Percentiles rank a stretch among this genome's conserved stretches.
These are phyloP conservation scores for Perithous albicinctus DNA, from an alignment of 2,888 invertebrate genomes.

Conservation along the genomic window DNA sequence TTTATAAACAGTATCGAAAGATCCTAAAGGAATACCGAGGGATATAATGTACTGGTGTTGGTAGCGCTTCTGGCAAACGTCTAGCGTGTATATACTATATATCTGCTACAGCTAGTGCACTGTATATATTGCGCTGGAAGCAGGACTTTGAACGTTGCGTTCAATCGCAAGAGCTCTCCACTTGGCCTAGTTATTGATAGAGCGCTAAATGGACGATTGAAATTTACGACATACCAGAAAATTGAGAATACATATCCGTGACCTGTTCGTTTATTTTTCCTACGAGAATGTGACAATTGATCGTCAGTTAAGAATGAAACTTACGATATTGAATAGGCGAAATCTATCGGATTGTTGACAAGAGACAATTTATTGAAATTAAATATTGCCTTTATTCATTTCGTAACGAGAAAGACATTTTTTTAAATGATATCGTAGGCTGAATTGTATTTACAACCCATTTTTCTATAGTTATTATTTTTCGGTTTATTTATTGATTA, in stretches of 20 bases:
- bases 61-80: not conserved
- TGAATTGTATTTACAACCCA: no score
- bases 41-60: not conserved
- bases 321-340: not conserved
- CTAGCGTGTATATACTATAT: not conserved
- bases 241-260: conserved; percentile 11
- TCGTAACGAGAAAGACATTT: no score
- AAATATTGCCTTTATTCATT: no score
- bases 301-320: not conserved
- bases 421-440: no score
- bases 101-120: not conserved
- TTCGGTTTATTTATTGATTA: no score
- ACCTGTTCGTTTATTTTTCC: not conserved
- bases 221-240: conserved; percentile 39
- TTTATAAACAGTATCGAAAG: conserved; percentile 9
- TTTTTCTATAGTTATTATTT: no score
- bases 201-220: conserved; percentile 36
- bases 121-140: not conserved
- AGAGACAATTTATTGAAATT: no score
- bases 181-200: conserved; percentile 35
- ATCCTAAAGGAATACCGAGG: not conserved
- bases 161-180: conserved; percentile 20
- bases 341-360: no score
- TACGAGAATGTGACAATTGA: not conserved
- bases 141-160: conserved; percentile 16